phyloP scores from a whole-genome alignment of 1,140 invertebrate species.

The Drosophila ananassae region DNA sequence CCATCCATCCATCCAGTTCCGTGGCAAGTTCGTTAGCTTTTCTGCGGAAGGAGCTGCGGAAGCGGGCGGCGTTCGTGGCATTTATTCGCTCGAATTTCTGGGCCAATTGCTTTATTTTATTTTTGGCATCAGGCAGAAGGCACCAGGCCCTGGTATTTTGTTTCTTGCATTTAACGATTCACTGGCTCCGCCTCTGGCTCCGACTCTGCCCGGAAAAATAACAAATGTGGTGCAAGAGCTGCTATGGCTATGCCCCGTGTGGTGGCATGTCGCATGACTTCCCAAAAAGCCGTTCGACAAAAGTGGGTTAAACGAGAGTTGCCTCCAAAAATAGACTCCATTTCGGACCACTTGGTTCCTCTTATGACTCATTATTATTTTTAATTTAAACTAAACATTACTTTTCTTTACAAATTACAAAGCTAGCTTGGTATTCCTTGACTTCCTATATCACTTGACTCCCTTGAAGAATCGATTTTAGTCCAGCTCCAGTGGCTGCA shows the following conservation, averaged over 20 bases:
- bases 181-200: constrained; percentile 18
- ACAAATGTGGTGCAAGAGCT: constrained; percentile 15
- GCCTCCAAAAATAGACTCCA: constrained; percentile 29
- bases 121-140: constrained; percentile 24
- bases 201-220: constrained; percentile 20
- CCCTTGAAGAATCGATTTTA: too few species aligned
- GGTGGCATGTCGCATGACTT: constrained; percentile 44
- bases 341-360: not conserved
- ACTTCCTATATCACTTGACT: not conserved
- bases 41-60: constrained; percentile 23
- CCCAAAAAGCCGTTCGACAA: not conserved
- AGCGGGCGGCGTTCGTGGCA: constrained; percentile 35
- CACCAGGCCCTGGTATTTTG: constrained; percentile 20
- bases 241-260: constrained; percentile 1
- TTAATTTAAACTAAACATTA: too few species aligned
- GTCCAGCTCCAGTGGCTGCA: not conserved
- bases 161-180: constrained; percentile 44
- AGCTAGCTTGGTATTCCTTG: not conserved
- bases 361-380: not conserved
- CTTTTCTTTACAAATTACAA: too few species aligned
- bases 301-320: constrained; percentile 36
- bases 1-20: constrained; percentile 31
- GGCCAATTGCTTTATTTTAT: constrained; percentile 67
- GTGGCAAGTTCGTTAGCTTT: constrained; percentile 79
- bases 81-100: constrained; percentile 63